Percentiles rank a stretch among this genome's conserved stretches.
Conservation (phyloP, 1,140 invertebrate species). For the Megalopta genalis region DNA sequence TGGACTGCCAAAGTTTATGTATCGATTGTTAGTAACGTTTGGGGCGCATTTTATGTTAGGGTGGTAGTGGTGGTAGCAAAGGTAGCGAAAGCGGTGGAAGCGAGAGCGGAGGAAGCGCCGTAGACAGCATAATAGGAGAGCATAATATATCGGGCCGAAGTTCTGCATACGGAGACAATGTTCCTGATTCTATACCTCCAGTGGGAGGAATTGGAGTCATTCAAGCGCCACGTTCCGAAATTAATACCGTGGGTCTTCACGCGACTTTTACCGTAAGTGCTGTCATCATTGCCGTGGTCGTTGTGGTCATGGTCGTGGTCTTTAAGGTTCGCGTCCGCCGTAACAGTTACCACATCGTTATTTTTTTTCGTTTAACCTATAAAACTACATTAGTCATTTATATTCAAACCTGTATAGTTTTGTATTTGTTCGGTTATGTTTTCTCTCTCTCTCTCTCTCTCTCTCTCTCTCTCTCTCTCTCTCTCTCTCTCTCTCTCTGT, state of each 20-base stretch:
- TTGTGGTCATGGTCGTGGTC: constrained; percentile 11
- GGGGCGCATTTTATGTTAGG: constrained; percentile 70
- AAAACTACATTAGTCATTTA: background rate
- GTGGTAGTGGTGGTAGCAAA: constrained; percentile 85
- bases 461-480: background rate
- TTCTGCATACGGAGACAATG: constrained; percentile 90
- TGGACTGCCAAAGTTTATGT: background rate
- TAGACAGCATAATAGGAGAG: constrained; percentile 94
- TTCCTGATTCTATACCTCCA: constrained; percentile 80
- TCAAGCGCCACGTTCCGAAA: constrained; percentile 79
- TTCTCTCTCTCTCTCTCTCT: background rate
- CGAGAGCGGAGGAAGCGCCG: constrained; percentile 93
- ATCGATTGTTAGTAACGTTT: constrained; percentile 52
- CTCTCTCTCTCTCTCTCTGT: constrained; percentile 1
- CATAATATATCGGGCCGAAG: constrained; percentile 91
- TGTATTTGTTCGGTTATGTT: background rate
- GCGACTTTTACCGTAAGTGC: constrained; percentile 76
- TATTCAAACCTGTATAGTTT: background rate
- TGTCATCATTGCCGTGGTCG: constrained; percentile 10
- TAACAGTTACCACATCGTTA: constrained; percentile 22
- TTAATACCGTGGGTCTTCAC: constrained; percentile 81
- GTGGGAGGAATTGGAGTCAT: constrained; percentile 70
- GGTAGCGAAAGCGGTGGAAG: constrained; percentile 91
- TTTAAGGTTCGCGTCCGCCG: background rate
- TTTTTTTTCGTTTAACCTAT: background rate